Percentiles rank a stretch among this genome's conserved stretches.
phyloP scores from a whole-genome alignment of 2,888 invertebrate species.

The Orchestes rusci region DNA sequence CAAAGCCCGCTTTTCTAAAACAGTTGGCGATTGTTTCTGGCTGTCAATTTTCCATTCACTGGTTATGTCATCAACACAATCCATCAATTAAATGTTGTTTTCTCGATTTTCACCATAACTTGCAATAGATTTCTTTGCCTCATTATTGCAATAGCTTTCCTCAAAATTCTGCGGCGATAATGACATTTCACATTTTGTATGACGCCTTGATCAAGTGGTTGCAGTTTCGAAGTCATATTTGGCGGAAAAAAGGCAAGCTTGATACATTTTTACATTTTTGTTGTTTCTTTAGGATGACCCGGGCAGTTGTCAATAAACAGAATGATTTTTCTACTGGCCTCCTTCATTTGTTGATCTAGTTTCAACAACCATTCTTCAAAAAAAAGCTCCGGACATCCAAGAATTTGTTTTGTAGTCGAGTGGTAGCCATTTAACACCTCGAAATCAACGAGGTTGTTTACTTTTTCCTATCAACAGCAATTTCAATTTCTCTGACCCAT shows the following conservation, averaged over 20 bases:
- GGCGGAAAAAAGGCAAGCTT: slow-evolving; percentile 28
- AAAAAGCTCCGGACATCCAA: slow-evolving; percentile 22
- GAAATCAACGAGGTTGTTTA: slow-evolving; percentile 30
- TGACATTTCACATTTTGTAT: slow-evolving; percentile 24
- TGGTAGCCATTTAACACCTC: slow-evolving; percentile 21
- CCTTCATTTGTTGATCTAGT: slow-evolving; percentile 16
- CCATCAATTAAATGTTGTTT: slow-evolving; percentile 20
- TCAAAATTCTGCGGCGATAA: slow-evolving; percentile 21
- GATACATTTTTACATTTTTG: slow-evolving; percentile 11
- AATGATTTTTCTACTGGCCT: slow-evolving; percentile 18
- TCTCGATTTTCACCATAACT: too few species aligned
- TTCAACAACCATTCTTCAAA: slow-evolving; percentile 19
- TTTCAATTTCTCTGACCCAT: slow-evolving; percentile 31
- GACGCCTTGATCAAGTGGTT: slow-evolving; percentile 30
- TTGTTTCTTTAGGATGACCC: slow-evolving; percentile 14
- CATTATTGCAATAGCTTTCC: too few species aligned
- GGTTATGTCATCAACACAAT: slow-evolving; percentile 18
- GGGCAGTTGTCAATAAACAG: slow-evolving; percentile 25
- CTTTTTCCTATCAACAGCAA: slow-evolving; percentile 33
- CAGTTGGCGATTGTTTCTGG: slow-evolving; percentile 24
- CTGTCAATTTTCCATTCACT: slow-evolving; percentile 24
- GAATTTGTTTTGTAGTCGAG: slow-evolving; percentile 23
- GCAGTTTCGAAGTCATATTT: slow-evolving; percentile 31
- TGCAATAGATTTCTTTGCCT: too few species aligned
- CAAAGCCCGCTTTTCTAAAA: slow-evolving; percentile 28